phyloP scores from a whole-genome alignment of 2,797 vertebrate species.

The Squalus acanthias region DNA sequence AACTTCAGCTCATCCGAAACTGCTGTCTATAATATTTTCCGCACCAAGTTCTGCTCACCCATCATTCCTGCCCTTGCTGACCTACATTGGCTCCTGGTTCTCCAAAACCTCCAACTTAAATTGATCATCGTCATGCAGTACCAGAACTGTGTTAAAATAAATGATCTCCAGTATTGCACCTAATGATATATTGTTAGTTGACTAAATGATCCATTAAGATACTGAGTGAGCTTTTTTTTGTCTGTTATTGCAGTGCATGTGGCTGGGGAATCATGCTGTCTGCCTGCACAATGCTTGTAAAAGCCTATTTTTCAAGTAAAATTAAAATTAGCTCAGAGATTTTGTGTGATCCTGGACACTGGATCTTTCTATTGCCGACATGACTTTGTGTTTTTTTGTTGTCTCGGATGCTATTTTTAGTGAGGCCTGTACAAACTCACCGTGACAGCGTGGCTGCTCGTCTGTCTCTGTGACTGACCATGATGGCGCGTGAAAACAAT shows the following conservation, averaged over 20 bases:
- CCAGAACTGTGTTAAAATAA: neutral
- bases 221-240: neutral
- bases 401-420: constrained; percentile 12
- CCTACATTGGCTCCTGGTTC: neutral
- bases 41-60: neutral
- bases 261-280: neutral
- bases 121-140: neutral
- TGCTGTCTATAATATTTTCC: neutral
- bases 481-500: neutral
- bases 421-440: neutral
- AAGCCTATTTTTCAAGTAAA: too few species aligned
- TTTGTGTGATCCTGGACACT: neutral
- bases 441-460: neutral
- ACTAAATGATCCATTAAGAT: neutral
- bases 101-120: neutral
- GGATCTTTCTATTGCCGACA: too few species aligned
- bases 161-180: neutral
- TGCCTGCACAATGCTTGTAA: neutral
- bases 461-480: neutral
- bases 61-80: neutral
- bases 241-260: constrained; percentile 1
- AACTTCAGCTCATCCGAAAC: neutral
- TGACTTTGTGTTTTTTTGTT: neutral
- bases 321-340: constrained; percentile 19
- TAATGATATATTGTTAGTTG: neutral